Conservation (phyloP, 2,113 vertebrate genomes). For the Tetrao urogallus region DNA sequence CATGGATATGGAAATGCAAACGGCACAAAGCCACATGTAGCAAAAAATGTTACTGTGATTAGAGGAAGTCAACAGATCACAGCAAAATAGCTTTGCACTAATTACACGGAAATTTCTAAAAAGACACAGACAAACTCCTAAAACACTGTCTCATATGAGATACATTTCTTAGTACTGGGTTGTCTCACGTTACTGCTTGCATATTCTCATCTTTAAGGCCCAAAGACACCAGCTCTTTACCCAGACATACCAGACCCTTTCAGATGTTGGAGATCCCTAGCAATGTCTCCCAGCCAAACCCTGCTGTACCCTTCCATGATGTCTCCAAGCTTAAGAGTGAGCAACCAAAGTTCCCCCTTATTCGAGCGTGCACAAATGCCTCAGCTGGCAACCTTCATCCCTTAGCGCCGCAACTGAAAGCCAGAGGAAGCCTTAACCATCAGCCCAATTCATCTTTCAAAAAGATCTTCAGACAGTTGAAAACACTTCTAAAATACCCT, state of each 20-base stretch:
- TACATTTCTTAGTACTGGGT: not conserved
- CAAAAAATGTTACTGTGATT: not conserved
- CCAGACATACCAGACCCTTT: not conserved
- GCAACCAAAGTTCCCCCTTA: not conserved
- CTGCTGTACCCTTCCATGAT: not conserved
- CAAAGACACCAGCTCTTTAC: not conserved
- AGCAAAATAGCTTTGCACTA: not conserved
- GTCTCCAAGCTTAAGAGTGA: fast-evolving
- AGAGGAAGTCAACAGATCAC: not conserved
- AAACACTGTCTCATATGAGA: not conserved
- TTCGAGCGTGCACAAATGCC: not conserved
- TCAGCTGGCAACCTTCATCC: not conserved
- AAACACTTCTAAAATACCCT: not conserved
- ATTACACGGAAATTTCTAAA: not conserved
- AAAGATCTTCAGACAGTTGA: not conserved
- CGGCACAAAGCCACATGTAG: not conserved
- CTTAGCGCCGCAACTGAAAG: not conserved
- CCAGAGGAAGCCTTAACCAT: not conserved
- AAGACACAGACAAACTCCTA: not conserved
- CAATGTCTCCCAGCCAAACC: not conserved
- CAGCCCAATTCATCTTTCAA: not conserved
- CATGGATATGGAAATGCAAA: not conserved
- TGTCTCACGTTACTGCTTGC: not conserved
- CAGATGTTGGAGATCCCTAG: not conserved
- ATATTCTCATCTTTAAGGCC: not conserved